These are phyloP conservation scores for Drosophila ficusphila DNA, from an alignment of 1,140 invertebrate genomes.

Conservation along the genomic window DNA sequence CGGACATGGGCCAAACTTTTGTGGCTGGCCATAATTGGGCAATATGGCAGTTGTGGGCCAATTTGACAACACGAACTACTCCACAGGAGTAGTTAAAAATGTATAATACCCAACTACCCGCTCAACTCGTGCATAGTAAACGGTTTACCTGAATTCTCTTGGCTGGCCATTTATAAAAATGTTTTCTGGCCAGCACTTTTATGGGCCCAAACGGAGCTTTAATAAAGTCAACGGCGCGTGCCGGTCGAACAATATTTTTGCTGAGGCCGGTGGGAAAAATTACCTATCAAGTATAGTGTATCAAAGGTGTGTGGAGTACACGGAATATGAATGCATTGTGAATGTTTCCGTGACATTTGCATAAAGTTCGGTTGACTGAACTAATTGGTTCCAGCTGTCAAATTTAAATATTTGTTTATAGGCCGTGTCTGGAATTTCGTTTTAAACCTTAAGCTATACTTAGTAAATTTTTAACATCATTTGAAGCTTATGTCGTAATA, in stretches of 20 bases:
- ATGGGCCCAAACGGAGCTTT: constrained; percentile 14
- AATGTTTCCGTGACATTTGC: too few relatives aligned
- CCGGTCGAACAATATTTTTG: neutral
- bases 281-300: too few relatives aligned
- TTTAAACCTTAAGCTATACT: too few relatives aligned
- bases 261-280: neutral
- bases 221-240: constrained; percentile 18
- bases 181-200: constrained; percentile 16
- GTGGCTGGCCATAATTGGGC: constrained; percentile 55
- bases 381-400: too few relatives aligned
- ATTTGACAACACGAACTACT: constrained; percentile 17
- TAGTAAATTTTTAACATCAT: too few relatives aligned
- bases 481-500: too few relatives aligned
- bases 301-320: too few relatives aligned
- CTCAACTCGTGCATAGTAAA: neutral
- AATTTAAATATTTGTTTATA: too few relatives aligned
- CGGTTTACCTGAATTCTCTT: neutral
- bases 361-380: too few relatives aligned
- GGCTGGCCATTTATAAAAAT: constrained; percentile 17
- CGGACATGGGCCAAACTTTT: constrained; percentile 46
- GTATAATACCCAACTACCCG: constrained; percentile 45
- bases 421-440: too few relatives aligned
- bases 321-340: too few relatives aligned
- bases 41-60: constrained; percentile 29
- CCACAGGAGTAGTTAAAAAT: constrained; percentile 65